These are phyloP conservation scores for Mercenaria mercenaria DNA, from an alignment of 1,140 invertebrate genomes.

Conservation along the genomic window DNA sequence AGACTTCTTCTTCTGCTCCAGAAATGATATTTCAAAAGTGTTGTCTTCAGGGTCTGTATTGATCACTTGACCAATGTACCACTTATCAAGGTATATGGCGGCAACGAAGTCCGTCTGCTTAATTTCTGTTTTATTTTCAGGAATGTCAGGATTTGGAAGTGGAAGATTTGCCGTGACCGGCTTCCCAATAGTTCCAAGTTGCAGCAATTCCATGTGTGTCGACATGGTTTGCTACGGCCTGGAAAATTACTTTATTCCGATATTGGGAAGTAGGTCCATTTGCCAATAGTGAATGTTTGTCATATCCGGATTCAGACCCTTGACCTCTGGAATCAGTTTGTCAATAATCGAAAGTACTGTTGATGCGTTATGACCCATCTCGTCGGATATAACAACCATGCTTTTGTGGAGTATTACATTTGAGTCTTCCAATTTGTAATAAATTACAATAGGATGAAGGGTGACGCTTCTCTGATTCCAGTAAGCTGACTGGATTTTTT, in stretches of 20 bases:
- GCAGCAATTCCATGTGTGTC: neutral
- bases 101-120: neutral
- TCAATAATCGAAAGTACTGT: too few species aligned
- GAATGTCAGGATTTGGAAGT: too few species aligned
- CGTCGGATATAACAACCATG: slow-evolving; percentile 35
- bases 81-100: slow-evolving; percentile 15
- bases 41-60: slow-evolving; percentile 9
- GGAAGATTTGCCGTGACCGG: too few species aligned
- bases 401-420: slow-evolving; percentile 38
- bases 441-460: too few species aligned
- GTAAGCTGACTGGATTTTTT: too few species aligned
- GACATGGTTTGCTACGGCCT: slow-evolving; percentile 20
- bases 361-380: slow-evolving; percentile 60
- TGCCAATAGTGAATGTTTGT: slow-evolving; percentile 63
- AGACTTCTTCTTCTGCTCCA: slow-evolving; percentile 12
- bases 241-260: neutral
- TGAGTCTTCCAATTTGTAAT: neutral
- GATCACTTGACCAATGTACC: slow-evolving; percentile 15
- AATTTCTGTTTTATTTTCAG: too few species aligned
- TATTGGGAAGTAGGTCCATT: neutral
- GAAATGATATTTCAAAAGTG: neutral
- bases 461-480: too few species aligned
- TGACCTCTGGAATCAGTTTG: slow-evolving; percentile 49
- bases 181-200: neutral
- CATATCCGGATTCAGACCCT: neutral